phyloP scores from a whole-genome alignment of 2,113 vertebrate species.

The Epinephelus lanceolatus region DNA sequence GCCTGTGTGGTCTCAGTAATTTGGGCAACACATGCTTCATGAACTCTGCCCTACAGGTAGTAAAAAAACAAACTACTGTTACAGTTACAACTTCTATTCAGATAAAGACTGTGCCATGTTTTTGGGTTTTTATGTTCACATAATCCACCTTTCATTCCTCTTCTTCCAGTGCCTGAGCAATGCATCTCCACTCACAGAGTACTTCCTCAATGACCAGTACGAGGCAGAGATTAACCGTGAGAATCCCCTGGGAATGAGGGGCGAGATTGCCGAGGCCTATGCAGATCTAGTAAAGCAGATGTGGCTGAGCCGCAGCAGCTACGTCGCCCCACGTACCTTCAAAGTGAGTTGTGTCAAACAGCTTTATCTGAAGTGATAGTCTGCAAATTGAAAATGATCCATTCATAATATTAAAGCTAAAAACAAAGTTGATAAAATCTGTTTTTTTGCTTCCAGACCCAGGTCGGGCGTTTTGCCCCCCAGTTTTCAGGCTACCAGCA shows the following conservation, averaged over 20 bases:
- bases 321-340: conserved; percentile 94
- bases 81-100: not conserved
- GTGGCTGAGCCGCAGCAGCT: conserved; percentile 93
- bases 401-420: not conserved
- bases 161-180: conserved; percentile 94
- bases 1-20: conserved; percentile 96
- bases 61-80: not conserved
- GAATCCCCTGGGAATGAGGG: conserved; percentile 97
- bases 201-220: conserved; percentile 94
- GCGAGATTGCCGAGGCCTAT: conserved; percentile 96
- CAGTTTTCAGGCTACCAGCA: conserved; percentile 99
- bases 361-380: not conserved
- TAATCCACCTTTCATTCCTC: not conserved
- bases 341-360: conserved; percentile 85
- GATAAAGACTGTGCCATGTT: not conserved
- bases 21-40: conserved; percentile 99
- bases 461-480: conserved; percentile 97
- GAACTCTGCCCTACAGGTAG: conserved; percentile 98
- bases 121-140: not conserved
- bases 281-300: conserved; percentile 97
- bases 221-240: conserved; percentile 96
- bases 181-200: conserved; percentile 92
- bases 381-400: not conserved
- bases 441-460: conserved; percentile 85
- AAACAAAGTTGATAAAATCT: not conserved